Base-by-base conservation (phyloP, 2,113 vertebrate genomes). In the Talpa occidentalis region DNA sequence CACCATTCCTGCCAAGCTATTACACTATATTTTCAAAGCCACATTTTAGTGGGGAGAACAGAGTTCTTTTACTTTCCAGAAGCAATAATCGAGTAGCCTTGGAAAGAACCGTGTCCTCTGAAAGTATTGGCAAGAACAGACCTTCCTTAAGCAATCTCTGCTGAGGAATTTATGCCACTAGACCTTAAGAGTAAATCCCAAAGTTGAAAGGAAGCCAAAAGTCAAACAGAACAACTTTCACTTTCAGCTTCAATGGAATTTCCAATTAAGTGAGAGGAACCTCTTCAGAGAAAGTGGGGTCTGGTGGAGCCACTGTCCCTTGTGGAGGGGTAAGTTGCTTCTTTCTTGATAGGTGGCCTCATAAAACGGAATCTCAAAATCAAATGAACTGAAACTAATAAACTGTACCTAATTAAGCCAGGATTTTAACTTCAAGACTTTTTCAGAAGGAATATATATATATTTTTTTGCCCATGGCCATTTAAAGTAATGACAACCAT, bases 211-310 rank as follows among this genome's bases (percentile, higher is more conserved):
- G 54, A 62, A 96, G 49, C 70, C 85, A 62, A 47, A 37, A 24
- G 64, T 60, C 59, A 64, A 10, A 67, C 32, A 37, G 66, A 95
- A 85, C 5, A 5, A 15, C 81, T 64, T 69, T 67, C 26, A 10
- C 49, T 67, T 78, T 90, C 66, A 64, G 70, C 72, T 84, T 56
- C 59, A 24, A 44, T 62, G 52, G 92, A 56, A 64, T 88, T 82
- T 90, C 66, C 90, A 83, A 11, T 60, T 87, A 94, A 32, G 77
- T 42, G n/a, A 89, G 59, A 81, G 44, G 28, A 17, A 72, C 77
- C 0, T 4, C 59, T 66, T 60, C 54, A 24, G 52, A 59, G 70
- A 15, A 17, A 24, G 9, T 3, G 9, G 26, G 60, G 52, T 16
- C 32, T 47, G 17, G 14, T 72, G 62, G n/a, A 28, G 66, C 40